Conservation (phyloP, 2,888 invertebrate genomes). For the Unio pictorum region DNA sequence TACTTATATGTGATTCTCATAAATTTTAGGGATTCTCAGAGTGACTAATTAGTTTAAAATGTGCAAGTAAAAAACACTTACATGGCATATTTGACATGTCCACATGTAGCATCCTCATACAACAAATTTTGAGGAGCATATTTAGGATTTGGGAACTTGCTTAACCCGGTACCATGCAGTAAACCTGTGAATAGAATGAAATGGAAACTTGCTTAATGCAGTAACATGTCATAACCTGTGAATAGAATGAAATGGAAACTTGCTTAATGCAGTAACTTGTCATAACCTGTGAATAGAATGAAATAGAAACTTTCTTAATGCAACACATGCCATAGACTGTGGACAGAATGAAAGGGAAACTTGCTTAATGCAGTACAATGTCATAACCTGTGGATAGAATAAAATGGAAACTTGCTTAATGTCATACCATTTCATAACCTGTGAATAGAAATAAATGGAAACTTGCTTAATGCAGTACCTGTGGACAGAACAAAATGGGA, state of each 20-base stretch:
- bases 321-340: conserved; percentile 52
- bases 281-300: conserved; percentile 38
- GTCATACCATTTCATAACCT: conserved; percentile 54
- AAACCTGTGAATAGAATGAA: conserved; percentile 44
- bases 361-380: conserved; percentile 58
- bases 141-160: conserved; percentile 37
- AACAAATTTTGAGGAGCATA: conserved; percentile 21
- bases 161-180: conserved; percentile 59
- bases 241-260: neutral
- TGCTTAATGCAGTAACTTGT: conserved; percentile 45
- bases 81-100: conserved; percentile 55
- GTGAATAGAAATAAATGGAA: neutral
- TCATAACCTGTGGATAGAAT: conserved; percentile 48
- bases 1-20: too few species aligned
- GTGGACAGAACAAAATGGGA: neutral
- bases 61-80: conserved; percentile 33
- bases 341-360: conserved; percentile 23
- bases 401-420: conserved; percentile 14
- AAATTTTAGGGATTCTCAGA: neutral
- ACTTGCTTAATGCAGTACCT: conserved; percentile 45
- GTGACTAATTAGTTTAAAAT: neutral
- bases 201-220: conserved; percentile 24
- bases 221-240: conserved; percentile 51
- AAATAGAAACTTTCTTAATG: conserved; percentile 18
- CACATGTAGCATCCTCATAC: conserved; percentile 31